A percentile compares a stretch with the other conserved stretches of the same genome.
phyloP scores from a whole-genome alignment of 1,140 invertebrate species.

The Drosophila bocqueti region DNA sequence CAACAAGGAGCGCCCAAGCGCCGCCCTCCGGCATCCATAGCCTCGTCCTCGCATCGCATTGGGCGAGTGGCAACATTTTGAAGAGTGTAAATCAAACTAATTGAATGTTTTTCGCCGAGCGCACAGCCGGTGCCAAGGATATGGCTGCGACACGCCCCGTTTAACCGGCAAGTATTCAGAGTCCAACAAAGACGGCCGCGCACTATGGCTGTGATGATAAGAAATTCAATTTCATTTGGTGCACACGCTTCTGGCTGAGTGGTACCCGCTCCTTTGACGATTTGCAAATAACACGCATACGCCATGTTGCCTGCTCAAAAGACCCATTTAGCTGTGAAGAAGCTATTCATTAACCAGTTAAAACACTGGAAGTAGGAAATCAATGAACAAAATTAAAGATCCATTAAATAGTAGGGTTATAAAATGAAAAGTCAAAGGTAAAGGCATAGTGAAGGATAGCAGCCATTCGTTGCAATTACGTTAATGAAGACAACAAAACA shows the following conservation, averaged over 20 bases:
- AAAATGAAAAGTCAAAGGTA: background rate
- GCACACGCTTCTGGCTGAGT: conserved; percentile 34
- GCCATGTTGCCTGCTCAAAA: conserved; percentile 14
- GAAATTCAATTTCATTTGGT: conserved; percentile 68
- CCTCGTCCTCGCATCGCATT: background rate
- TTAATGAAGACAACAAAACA: background rate
- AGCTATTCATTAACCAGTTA: conserved; percentile 15
- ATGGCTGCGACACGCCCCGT: conserved; percentile 47
- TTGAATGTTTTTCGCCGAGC: conserved; percentile 77
- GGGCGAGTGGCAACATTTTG: conserved; percentile 32
- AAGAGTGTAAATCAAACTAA: conserved; percentile 80
- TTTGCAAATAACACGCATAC: conserved; percentile 55
- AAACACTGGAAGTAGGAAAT: background rate
- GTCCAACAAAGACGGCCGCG: conserved; percentile 25
- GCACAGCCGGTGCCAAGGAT: conserved; percentile 66
- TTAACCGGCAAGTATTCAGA: conserved; percentile 28
- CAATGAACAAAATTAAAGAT: conserved; percentile 1
- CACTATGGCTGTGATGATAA: conserved; percentile 53
- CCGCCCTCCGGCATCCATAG: conserved; percentile 26
- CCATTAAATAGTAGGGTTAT: background rate
- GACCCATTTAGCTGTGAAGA: background rate
- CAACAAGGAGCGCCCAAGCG: conserved; percentile 3
- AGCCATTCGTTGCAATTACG: background rate
- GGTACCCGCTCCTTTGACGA: conserved; percentile 42
- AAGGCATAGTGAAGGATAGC: background rate